A percentile compares a stretch with the other conserved stretches of the same genome.
Evolutionary conservation across 1,140 invertebrate species (phyloP).

Genomic region (Ceratitis capitata): DNA sequence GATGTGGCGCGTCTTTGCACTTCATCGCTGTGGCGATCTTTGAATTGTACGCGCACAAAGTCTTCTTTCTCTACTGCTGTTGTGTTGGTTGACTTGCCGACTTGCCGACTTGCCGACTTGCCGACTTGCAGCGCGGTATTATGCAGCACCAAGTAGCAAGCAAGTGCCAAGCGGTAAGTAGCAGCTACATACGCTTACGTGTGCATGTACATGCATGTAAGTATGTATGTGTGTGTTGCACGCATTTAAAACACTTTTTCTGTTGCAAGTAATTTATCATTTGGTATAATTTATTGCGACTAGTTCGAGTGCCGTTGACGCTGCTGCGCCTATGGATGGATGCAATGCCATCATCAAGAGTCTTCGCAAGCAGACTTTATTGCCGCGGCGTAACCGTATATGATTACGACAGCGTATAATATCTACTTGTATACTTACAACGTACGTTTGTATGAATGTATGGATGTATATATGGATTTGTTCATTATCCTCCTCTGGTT

Average conservation of each 20-base stretch:
- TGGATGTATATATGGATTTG: neutral
- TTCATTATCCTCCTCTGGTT: conserved; percentile 20
- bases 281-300: conserved; percentile 45
- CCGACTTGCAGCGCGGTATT: neutral
- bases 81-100: neutral
- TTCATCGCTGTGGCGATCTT: neutral
- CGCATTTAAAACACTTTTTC: conserved; percentile 42
- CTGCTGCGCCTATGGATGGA: neutral
- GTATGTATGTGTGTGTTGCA: conserved; percentile 10
- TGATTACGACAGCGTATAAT: neutral
- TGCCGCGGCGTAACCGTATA: neutral
- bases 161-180: neutral
- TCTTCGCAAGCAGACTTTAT: too few relatives aligned
- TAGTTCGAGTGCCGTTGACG: neutral
- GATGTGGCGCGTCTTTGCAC: neutral
- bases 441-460: too few relatives aligned
- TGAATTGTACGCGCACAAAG: neutral
- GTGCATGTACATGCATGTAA: too few relatives aligned
- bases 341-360: conserved; percentile 25
- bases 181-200: neutral
- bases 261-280: conserved; percentile 44
- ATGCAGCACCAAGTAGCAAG: neutral
- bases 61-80: neutral
- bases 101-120: too few relatives aligned
- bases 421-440: too few relatives aligned